phyloP scores from a whole-genome alignment of 1,140 invertebrate genomes.

The Leucophenga varia region DNA sequence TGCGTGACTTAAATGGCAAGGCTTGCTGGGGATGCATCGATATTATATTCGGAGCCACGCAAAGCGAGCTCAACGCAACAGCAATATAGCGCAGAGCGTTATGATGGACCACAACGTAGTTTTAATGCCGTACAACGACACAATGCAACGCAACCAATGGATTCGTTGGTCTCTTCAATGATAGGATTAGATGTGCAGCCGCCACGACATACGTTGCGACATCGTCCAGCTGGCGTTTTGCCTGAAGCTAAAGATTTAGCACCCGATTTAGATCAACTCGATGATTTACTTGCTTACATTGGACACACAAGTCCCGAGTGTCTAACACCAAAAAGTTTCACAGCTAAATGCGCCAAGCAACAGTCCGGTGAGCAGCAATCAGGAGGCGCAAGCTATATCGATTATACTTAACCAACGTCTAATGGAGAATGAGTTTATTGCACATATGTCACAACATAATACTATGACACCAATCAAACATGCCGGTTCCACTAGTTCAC shows the following conservation, averaged over 20 bases:
- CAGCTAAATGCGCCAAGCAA: constrained; percentile 72
- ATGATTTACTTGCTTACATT: constrained; percentile 90
- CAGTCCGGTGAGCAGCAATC: constrained; percentile 66
- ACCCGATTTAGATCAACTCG: constrained; percentile 87
- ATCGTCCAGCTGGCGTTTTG: constrained; percentile 71
- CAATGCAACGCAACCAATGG: constrained; percentile 34
- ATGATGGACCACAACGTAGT: neutral
- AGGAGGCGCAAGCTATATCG: constrained; percentile 83
- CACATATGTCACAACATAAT: constrained; percentile 56
- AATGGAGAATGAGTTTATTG: constrained; percentile 71
- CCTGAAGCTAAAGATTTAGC: constrained; percentile 81
- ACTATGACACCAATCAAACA: constrained; percentile 30
- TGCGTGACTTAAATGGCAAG: constrained; percentile 94
- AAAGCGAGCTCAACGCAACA: constrained; percentile 17
- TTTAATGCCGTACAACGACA: constrained; percentile 5
- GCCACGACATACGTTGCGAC: constrained; percentile 68
- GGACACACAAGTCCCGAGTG: constrained; percentile 92
- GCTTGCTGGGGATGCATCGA: constrained; percentile 94
- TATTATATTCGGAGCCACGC: constrained; percentile 76
- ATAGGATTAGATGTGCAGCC: constrained; percentile 26
- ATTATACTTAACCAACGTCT: constrained; percentile 79
- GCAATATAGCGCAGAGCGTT: constrained; percentile 17
- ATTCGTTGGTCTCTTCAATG: constrained; percentile 43
- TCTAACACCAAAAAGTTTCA: constrained; percentile 67
- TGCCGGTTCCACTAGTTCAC: constrained; percentile 21